These are phyloP conservation scores for Nymphalis io DNA, from an alignment of 1,140 invertebrate species.

Conservation along the genomic window DNA sequence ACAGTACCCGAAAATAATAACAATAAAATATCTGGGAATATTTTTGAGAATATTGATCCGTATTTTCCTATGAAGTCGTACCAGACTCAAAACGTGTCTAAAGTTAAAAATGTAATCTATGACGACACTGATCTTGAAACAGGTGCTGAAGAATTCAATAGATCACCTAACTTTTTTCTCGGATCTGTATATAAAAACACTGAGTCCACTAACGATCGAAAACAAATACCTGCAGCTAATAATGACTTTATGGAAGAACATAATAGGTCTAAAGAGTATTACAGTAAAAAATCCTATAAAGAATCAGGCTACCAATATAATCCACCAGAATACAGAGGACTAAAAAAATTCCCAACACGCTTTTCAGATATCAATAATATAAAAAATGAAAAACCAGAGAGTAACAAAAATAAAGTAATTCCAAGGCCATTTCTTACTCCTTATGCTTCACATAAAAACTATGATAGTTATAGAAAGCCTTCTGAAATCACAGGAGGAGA, in stretches of 20 bases:
- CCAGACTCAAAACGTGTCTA: neutral
- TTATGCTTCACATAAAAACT: slow-evolving; percentile 11
- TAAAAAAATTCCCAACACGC: slow-evolving; percentile 16
- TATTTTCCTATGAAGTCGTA: too few species aligned
- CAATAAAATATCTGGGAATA: neutral
- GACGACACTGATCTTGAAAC: neutral
- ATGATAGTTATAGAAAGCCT: neutral
- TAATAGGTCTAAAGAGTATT: neutral
- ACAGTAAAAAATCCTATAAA: neutral
- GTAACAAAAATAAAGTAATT: neutral
- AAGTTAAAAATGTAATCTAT: neutral
- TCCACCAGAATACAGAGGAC: slow-evolving; percentile 13
- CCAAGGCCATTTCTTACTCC: slow-evolving; percentile 26
- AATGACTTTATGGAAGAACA: neutral
- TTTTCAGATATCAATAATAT: slow-evolving; percentile 10
- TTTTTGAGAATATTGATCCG: neutral
- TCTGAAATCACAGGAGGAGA: neutral
- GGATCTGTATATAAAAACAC: neutral
- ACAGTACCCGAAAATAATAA: neutral
- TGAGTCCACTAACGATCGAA: neutral
- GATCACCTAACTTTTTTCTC: too few species aligned
- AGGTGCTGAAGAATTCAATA: neutral
- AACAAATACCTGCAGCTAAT: neutral
- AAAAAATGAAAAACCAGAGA: neutral
- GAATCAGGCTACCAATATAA: slow-evolving; percentile 34